A percentile compares a stretch with the other conserved stretches of the same genome.
These are phyloP conservation scores for Aporrectodea caliginosa DNA, from an alignment of 1,140 invertebrate genomes.

Conservation along the genomic window DNA sequence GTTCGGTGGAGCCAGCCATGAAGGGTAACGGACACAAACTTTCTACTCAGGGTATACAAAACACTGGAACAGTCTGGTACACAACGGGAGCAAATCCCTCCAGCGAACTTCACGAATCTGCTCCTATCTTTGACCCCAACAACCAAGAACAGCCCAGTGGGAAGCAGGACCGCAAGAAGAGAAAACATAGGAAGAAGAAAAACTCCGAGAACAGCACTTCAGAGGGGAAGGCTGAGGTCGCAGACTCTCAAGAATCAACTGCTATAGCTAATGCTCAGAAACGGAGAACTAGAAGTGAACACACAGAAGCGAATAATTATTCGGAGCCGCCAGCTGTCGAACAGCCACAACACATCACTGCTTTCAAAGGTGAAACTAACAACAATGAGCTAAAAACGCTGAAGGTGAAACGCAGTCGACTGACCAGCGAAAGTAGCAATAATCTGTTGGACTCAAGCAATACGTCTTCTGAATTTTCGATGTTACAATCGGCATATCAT, in stretches of 20 bases:
- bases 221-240: neutral
- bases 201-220: neutral
- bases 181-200: neutral
- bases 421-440: neutral
- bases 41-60: too few relatives aligned
- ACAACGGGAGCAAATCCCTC: too few relatives aligned
- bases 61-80: too few relatives aligned
- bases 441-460: neutral
- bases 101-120: too few relatives aligned
- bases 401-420: neutral
- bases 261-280: neutral
- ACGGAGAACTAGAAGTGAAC: conserved; percentile 2
- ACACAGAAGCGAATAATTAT: neutral
- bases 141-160: too few relatives aligned
- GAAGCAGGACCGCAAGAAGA: neutral
- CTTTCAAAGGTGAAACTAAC: neutral
- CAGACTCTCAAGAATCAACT: neutral
- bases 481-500: too few relatives aligned
- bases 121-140: too few relatives aligned
- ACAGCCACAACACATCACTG: neutral
- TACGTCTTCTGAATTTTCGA: neutral
- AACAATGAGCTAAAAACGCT: neutral
- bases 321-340: neutral
- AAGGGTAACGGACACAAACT: too few relatives aligned
- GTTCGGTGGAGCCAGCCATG: neutral